Percentiles rank a stretch among this genome's conserved stretches.
Evolutionary conservation across 1,140 invertebrate species (phyloP).

Genomic region (Penaeus indicus): DNA sequence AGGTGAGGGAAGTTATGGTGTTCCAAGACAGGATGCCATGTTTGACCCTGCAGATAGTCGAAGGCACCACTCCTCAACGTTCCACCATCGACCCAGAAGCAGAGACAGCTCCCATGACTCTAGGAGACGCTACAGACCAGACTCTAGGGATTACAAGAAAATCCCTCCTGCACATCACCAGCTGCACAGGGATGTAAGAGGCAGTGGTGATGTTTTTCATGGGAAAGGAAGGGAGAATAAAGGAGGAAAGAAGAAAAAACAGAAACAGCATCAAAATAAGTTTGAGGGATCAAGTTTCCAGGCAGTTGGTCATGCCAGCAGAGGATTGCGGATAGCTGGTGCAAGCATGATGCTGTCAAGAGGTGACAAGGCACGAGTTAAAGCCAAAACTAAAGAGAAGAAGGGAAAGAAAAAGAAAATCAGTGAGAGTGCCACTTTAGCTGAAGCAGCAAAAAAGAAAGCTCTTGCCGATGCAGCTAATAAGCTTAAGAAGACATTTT

Average conservation of each 20-base stretch:
- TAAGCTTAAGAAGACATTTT: slow-evolving; percentile 61
- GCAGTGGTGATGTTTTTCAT: not conserved
- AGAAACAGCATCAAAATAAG: slow-evolving; percentile 2
- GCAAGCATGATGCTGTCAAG: slow-evolving; percentile 40
- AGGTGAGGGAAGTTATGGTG: slow-evolving; percentile 1
- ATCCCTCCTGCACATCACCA: slow-evolving; percentile 26
- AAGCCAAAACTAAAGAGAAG: slow-evolving; percentile 44
- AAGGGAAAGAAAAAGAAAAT: slow-evolving; percentile 43
- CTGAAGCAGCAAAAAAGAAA: slow-evolving; percentile 65
- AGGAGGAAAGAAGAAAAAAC: slow-evolving; percentile 44
- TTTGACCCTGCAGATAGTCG: slow-evolving; percentile 22
- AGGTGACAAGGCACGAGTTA: slow-evolving; percentile 1
- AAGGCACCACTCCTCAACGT: not conserved
- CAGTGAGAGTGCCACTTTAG: slow-evolving; percentile 40
- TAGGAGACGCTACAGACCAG: not conserved
- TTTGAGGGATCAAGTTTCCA: slow-evolving; percentile 33
- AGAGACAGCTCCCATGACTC: slow-evolving; percentile 40
- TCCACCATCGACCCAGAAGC: not conserved
- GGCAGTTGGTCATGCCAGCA: slow-evolving; percentile 29
- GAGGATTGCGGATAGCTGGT: slow-evolving; percentile 48
- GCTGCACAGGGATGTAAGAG: slow-evolving; percentile 8
- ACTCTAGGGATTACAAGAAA: not conserved
- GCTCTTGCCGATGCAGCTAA: slow-evolving; percentile 64
- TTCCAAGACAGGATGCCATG: not conserved
- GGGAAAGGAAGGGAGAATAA: slow-evolving; percentile 38